phyloP scores from a whole-genome alignment of 2,113 vertebrate genomes.

The Phrynocephalus versicolor region DNA sequence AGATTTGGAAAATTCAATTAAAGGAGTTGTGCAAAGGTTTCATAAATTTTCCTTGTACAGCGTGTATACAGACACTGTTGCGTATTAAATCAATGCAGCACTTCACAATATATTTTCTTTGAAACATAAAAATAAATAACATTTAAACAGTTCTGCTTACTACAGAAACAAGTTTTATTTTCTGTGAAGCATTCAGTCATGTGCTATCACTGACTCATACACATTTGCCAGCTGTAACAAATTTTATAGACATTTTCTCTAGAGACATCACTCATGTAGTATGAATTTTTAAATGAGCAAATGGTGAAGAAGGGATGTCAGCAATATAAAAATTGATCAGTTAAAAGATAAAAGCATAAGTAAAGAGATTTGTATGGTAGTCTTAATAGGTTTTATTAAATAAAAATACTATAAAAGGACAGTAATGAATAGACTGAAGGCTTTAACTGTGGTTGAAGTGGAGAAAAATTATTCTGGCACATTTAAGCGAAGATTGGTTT shows the following conservation, averaged over 20 bases:
- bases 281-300: conserved; percentile 99
- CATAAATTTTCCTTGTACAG: conserved; percentile 94
- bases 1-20: conserved; percentile 99
- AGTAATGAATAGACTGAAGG: conserved; percentile 82
- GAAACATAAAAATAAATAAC: conserved; percentile 99
- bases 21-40: conserved; percentile 99
- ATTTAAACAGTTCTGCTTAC: conserved; percentile 99
- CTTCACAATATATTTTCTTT: conserved; percentile 99
- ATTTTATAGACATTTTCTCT: conserved; percentile 95
- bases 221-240: conserved; percentile 86
- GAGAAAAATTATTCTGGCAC: conserved; percentile 81
- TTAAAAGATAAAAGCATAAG: conserved; percentile 90
- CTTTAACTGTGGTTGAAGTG: conserved; percentile 75
- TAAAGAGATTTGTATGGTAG: conserved; percentile 99
- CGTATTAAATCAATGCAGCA: conserved; percentile 98
- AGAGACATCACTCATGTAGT: conserved; percentile 93
- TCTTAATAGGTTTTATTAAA: conserved; percentile 99
- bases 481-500: conserved; percentile 80
- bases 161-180: conserved; percentile 99
- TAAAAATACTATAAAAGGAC: conserved; percentile 96
- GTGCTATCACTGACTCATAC: conserved; percentile 83
- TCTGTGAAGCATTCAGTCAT: conserved; percentile 89
- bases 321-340: conserved; percentile 99
- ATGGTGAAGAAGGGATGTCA: conserved; percentile 94
- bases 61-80: conserved; percentile 93